Conservation (phyloP, 2,888 invertebrate species). For the Poecilobothrus nobilitatus region DNA sequence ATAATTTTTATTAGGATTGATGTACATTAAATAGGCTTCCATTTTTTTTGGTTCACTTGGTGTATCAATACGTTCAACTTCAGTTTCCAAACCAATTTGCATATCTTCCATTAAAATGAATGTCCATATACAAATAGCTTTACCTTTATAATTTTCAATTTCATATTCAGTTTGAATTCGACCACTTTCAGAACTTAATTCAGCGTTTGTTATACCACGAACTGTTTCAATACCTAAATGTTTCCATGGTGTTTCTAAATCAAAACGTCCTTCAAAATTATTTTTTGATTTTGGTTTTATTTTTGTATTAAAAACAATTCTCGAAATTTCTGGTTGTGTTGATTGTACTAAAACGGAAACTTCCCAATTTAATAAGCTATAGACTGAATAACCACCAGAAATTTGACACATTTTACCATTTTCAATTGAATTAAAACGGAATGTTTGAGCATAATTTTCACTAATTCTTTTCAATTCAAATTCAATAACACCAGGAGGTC, state of each 20-base stretch:
- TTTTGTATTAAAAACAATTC: conserved; percentile 36
- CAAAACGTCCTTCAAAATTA: conserved; percentile 30
- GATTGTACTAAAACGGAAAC: conserved; percentile 39
- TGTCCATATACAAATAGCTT: conserved; percentile 46
- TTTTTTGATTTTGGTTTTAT: conserved; percentile 27
- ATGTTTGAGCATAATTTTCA: conserved; percentile 31
- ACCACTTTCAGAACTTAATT: conserved; percentile 32
- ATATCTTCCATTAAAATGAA: conserved; percentile 49
- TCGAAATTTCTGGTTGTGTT: conserved; percentile 35
- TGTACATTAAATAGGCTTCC: conserved; percentile 45
- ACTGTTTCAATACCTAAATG: conserved; percentile 38
- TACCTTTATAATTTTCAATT: conserved; percentile 42
- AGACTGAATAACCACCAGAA: conserved; percentile 39
- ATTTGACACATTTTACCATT: conserved; percentile 44
- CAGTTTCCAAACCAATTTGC: conserved; percentile 44
- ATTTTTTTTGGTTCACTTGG: conserved; percentile 37
- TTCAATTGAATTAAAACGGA: conserved; percentile 39
- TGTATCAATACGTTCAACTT: conserved; percentile 35
- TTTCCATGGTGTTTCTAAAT: conserved; percentile 39
- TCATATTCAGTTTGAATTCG: conserved; percentile 40
- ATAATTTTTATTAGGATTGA: conserved; percentile 49
- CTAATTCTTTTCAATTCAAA: conserved; percentile 32
- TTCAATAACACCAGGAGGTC: conserved; percentile 39
- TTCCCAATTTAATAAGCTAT: conserved; percentile 43
- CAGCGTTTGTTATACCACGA: conserved; percentile 31